These are phyloP conservation scores for Holotrichia oblita DNA, from an alignment of 1,140 invertebrate genomes.

Conservation along the genomic window DNA sequence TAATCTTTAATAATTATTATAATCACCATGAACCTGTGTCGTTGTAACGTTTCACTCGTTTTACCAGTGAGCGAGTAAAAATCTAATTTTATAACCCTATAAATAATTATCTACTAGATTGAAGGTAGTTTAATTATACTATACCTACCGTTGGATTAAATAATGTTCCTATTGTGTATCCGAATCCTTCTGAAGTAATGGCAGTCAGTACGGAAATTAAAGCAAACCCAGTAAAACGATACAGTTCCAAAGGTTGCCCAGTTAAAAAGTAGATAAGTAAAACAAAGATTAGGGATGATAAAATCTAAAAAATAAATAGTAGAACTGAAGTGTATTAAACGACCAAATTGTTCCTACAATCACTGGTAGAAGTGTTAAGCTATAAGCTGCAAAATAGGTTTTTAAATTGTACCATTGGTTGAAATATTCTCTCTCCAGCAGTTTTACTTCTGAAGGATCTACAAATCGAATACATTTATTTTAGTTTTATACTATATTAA, in stretches of 20 bases:
- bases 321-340: conserved; percentile 64
- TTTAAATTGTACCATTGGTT: conserved; percentile 94
- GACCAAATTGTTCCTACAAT: conserved; percentile 64
- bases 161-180: conserved; percentile 71
- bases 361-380: conserved; percentile 74
- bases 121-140: not conserved
- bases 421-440: conserved; percentile 89
- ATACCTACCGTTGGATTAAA: conserved; percentile 74
- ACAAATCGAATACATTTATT: conserved; percentile 40
- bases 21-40: too few species aligned
- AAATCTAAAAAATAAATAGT: conserved; percentile 51
- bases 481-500: not conserved
- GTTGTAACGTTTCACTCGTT: too few species aligned
- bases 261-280: conserved; percentile 59
- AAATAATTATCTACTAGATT: too few species aligned
- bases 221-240: conserved; percentile 58
- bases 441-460: conserved; percentile 89
- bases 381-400: conserved; percentile 87
- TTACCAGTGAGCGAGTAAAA: too few species aligned
- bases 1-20: too few species aligned
- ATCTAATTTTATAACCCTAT: too few species aligned
- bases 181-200: conserved; percentile 76
- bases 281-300: conserved; percentile 59
- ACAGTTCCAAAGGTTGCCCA: conserved; percentile 59
- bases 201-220: conserved; percentile 66